phyloP scores from a whole-genome alignment of 2,888 invertebrate species.

The Tortrix viridana region DNA sequence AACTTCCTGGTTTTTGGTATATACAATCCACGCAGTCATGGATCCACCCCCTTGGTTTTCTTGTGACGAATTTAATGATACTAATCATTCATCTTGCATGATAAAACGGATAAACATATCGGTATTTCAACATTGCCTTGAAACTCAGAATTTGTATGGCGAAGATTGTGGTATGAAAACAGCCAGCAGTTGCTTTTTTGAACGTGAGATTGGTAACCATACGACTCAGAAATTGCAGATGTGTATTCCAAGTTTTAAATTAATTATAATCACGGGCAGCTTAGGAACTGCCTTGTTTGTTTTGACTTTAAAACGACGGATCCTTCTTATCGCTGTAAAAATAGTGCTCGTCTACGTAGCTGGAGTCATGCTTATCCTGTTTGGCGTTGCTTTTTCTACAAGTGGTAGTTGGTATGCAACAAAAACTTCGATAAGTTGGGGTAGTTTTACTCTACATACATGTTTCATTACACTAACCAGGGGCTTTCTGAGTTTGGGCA shows the following conservation, averaged over 20 bases:
- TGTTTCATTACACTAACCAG: conserved; percentile 52
- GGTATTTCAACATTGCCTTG: conserved; percentile 71
- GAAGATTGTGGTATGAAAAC: conserved; percentile 73
- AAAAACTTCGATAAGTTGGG: conserved; percentile 56
- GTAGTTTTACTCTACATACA: conserved; percentile 46
- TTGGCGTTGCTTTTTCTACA: conserved; percentile 64
- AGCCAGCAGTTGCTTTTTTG: conserved; percentile 68
- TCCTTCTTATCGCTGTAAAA: conserved; percentile 57
- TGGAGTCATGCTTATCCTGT: conserved; percentile 56
- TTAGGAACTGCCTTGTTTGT: conserved; percentile 57
- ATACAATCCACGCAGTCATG: conserved; percentile 61
- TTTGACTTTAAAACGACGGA: conserved; percentile 61
- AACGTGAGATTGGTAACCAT: conserved; percentile 64
- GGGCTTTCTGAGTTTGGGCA: conserved; percentile 60
- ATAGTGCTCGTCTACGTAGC: conserved; percentile 54
- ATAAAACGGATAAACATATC: conserved; percentile 70
- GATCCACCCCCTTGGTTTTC: conserved; percentile 71
- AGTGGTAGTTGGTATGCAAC: conserved; percentile 69
- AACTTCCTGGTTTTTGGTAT: conserved; percentile 67
- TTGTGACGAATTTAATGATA: conserved; percentile 58
- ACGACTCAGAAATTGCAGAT: conserved; percentile 49
- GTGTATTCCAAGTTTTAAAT: conserved; percentile 62
- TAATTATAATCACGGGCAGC: conserved; percentile 48
- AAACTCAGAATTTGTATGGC: conserved; percentile 63
- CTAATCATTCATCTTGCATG: conserved; percentile 61